Percentiles rank a stretch among this genome's conserved stretches.
Conservation (phyloP, 2,888 invertebrate genomes). For the Anoncus sp. region DNA sequence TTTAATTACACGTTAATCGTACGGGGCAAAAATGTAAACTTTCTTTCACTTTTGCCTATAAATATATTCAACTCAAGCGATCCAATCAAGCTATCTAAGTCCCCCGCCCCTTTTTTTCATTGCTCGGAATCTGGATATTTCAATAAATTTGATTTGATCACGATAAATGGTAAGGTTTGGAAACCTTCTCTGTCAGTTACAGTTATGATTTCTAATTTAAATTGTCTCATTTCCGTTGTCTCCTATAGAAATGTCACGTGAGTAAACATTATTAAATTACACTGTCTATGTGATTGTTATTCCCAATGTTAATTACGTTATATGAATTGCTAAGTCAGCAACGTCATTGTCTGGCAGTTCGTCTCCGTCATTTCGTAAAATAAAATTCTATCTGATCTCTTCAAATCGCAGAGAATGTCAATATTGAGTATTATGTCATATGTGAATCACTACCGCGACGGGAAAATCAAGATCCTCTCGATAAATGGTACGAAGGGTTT, state of each 20-base stretch:
- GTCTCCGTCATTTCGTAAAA: not conserved
- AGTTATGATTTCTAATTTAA: not conserved
- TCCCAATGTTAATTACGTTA: not conserved
- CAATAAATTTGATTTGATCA: not conserved
- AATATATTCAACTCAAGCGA: not conserved
- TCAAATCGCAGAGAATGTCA: not conserved
- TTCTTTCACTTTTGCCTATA: not conserved
- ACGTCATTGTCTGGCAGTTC: not conserved
- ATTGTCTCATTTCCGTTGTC: not conserved
- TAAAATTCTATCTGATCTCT: not conserved
- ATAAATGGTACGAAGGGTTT: conserved; percentile 1
- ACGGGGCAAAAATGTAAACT: not conserved
- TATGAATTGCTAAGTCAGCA: not conserved
- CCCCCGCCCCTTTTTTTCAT: not conserved
- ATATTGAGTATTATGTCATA: conserved; percentile 3
- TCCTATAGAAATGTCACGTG: not conserved
- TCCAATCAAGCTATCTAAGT: not conserved
- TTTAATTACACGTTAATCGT: not conserved
- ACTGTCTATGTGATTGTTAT: not conserved
- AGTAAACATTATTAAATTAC: not conserved
- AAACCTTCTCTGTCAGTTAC: not conserved
- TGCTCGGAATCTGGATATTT: too few relatives aligned
- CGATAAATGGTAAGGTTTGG: not conserved
- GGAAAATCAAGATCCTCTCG: not conserved
- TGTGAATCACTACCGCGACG: not conserved